Percentiles rank a stretch among this genome's conserved stretches.
phyloP scores from a whole-genome alignment of 2,113 vertebrate genomes.

The Aspidoscelis tigris region DNA sequence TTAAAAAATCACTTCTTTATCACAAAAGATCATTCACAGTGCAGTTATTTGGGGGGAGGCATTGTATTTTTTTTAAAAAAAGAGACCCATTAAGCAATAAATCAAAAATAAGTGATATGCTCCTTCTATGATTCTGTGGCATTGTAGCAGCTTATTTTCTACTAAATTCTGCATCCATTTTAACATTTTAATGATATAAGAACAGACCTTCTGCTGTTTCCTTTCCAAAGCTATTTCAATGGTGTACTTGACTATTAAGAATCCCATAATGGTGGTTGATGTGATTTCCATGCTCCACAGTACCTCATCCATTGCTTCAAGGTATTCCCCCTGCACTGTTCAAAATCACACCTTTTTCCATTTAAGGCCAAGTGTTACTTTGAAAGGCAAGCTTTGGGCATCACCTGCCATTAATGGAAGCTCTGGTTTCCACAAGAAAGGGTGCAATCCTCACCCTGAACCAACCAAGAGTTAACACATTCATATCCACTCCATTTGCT shows the following conservation, averaged over 20 bases:
- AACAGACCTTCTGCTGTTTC: background rate
- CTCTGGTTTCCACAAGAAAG: fast-evolving
- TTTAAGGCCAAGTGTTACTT: background rate
- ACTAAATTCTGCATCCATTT: conserved; percentile 22
- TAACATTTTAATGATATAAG: background rate
- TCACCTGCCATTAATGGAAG: background rate
- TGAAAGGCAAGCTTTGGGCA: background rate
- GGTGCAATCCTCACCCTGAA: fast-evolving
- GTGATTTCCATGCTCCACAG: fast-evolving
- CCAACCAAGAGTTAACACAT: background rate
- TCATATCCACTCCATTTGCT: background rate
- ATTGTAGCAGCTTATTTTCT: conserved; percentile 15
- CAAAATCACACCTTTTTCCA: background rate
- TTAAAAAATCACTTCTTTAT: conserved; percentile 43
- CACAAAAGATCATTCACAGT: conserved; percentile 36
- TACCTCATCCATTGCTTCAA: conserved; percentile 3
- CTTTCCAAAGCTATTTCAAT: background rate
- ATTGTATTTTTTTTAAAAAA: conserved; percentile 13
- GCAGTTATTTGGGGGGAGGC: background rate
- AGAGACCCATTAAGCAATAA: conserved; percentile 37
- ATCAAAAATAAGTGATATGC: conserved; percentile 16
- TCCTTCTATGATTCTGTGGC: background rate
- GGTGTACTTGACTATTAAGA: background rate
- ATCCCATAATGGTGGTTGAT: conserved; percentile 10
- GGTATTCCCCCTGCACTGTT: background rate